phyloP scores from a whole-genome alignment of 2,888 invertebrate genomes.

The Harpalus rubripes region DNA sequence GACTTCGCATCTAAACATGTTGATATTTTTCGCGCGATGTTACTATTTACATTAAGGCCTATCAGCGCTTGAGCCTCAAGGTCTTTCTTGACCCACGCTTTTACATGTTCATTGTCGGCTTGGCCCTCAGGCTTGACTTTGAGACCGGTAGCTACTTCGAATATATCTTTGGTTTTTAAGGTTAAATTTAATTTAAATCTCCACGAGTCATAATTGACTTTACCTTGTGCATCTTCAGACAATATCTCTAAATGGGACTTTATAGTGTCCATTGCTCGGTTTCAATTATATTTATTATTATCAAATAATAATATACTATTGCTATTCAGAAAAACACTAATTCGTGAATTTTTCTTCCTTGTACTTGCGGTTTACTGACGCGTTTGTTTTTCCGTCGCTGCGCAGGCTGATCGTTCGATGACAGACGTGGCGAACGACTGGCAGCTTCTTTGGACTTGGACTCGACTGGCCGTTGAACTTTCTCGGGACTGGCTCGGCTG shows the following conservation, averaged over 20 bases:
- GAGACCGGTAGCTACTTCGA: constrained; percentile 68
- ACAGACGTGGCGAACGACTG: too few relatives aligned
- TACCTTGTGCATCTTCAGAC: constrained; percentile 68
- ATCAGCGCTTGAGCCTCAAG: constrained; percentile 70
- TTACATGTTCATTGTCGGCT: constrained; percentile 66
- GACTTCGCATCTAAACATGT: constrained; percentile 69
- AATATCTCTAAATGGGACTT: constrained; percentile 69
- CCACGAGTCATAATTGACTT: constrained; percentile 70
- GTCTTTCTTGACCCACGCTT: constrained; percentile 68
- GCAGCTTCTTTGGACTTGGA: too few relatives aligned
- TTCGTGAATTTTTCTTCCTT: background rate
- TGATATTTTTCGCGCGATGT: constrained; percentile 70
- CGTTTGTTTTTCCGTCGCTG: background rate
- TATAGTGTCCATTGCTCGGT: constrained; percentile 68
- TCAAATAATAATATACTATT: background rate
- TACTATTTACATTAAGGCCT: constrained; percentile 70
- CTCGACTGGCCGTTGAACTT: too few relatives aligned
- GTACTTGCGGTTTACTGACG: background rate
- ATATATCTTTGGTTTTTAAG: constrained; percentile 69
- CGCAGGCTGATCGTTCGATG: too few relatives aligned
- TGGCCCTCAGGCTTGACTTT: constrained; percentile 67
- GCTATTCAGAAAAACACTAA: too few relatives aligned
- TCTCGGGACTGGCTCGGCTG: too few relatives aligned
- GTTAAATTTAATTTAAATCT: constrained; percentile 70
- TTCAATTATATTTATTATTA: too few relatives aligned